These are phyloP conservation scores for Drosophila lacteicornis DNA, from an alignment of 1,140 invertebrate species.

Conservation along the genomic window DNA sequence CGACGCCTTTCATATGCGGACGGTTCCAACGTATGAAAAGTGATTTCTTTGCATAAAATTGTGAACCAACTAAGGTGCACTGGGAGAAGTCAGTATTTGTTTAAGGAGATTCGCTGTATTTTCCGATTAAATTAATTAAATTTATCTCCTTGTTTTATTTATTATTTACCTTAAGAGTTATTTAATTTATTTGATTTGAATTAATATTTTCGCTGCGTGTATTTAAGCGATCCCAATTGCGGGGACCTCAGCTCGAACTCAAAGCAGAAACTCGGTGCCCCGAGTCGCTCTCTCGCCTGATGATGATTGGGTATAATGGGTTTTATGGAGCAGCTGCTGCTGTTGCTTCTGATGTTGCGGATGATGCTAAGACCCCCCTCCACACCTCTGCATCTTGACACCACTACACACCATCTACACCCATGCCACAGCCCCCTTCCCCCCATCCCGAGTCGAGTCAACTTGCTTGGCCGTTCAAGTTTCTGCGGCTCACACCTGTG, in stretches of 20 bases:
- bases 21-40: conserved; percentile 69
- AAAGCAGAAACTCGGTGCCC: conserved; percentile 4
- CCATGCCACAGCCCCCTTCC: too few relatives aligned
- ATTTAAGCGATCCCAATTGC: conserved; percentile 52
- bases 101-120: too few relatives aligned
- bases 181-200: neutral
- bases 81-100: too few relatives aligned
- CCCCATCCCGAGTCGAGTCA: conserved; percentile 5
- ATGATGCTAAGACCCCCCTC: conserved; percentile 37
- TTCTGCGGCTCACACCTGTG: conserved; percentile 81
- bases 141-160: too few relatives aligned
- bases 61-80: conserved; percentile 43
- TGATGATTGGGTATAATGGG: conserved; percentile 83
- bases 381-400: neutral
- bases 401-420: conserved; percentile 4
- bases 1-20: conserved; percentile 52
- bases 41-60: conserved; percentile 82
- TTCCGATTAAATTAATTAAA: too few relatives aligned
- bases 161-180: too few relatives aligned
- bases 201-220: conserved; percentile 11
- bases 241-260: conserved; percentile 50
- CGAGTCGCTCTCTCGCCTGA: conserved; percentile 62
- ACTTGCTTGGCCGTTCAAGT: conserved; percentile 66
- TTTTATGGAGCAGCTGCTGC: conserved; percentile 81
- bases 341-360: conserved; percentile 47